Base-by-base conservation (phyloP, 2,888 invertebrate species). In the Ochropacha duplaris region DNA sequence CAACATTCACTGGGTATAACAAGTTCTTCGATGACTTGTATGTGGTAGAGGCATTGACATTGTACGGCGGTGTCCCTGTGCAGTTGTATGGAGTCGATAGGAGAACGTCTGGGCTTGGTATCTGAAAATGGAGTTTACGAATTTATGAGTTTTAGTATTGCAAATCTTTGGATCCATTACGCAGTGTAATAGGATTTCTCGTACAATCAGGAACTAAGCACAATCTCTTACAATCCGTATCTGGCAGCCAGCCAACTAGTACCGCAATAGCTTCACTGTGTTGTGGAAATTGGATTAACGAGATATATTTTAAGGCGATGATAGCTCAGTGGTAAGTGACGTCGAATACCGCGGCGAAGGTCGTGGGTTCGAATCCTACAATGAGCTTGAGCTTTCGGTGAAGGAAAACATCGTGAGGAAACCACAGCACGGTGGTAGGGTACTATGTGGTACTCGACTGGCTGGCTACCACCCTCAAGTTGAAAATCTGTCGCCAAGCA, bases 1-100 rank as follows among this genome's bases (percentile, higher is more conserved):
- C 98, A 11, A 98, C 97, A 85, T 98, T 98, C 58, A 98, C 97
- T 2, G 98, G 98, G 83, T 98, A 98, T 22, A 97, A 87, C 11
- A 98, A 93, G 74, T 96, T 96, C 83, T 97, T 97, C 74, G 95
- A 94, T 55, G 94, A 94, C 90, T 96, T 97, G 86, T 97, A 97
- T 75, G 97, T 95, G 61, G 94, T 94, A 0, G 94, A 94, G 1
- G 93, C 86, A 63, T 94, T 94, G 44, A 95, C 93, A 73, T 92
- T 83, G 90, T 95, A 97, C 0, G 97, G 97, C 5, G 96, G 94
- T 9, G 93, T 88, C 54, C 91, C 76, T n/a, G 95, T 93, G 81
- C 97, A 97, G 83, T 97, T 96, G 86, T 94, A 96, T 24, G 94
- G 92, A 50, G 94, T 93, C 16, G 90, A 85, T 49, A 96, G 86